These are phyloP conservation scores for Argynnis bischoffii DNA, from an alignment of 2,888 invertebrate genomes.

Conservation along the genomic window DNA sequence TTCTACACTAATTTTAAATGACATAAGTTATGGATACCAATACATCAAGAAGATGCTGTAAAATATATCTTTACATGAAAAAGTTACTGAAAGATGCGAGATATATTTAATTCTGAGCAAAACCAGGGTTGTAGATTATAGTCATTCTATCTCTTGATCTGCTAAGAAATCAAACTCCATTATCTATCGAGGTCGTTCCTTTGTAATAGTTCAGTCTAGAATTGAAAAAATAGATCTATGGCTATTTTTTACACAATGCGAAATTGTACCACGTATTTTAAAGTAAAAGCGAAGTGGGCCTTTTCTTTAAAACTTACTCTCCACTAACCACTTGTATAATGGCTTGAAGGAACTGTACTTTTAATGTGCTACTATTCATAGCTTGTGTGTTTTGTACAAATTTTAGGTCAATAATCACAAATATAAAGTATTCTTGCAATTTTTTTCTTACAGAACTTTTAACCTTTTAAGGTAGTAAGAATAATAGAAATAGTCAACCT, in stretches of 20 bases:
- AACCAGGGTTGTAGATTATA: neutral
- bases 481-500: too few relatives aligned
- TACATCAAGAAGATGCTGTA: too few relatives aligned
- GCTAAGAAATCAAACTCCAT: conserved; percentile 11
- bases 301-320: conserved; percentile 23
- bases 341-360: conserved; percentile 12
- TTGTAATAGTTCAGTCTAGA: neutral
- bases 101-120: too few relatives aligned
- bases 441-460: too few relatives aligned
- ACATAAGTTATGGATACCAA: too few relatives aligned
- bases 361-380: neutral
- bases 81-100: too few relatives aligned
- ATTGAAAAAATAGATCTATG: conserved; percentile 7
- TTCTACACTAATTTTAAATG: too few relatives aligned
- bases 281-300: conserved; percentile 6
- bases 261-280: conserved; percentile 8
- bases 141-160: neutral
- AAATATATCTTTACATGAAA: too few relatives aligned
- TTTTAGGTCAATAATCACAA: neutral
- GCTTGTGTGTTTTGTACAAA: neutral
- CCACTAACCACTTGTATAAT: conserved; percentile 16
- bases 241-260: conserved; percentile 20
- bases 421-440: neutral
- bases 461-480: too few relatives aligned
- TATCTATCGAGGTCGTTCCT: conserved; percentile 11